Evolutionary conservation across 2,113 vertebrate species (phyloP), one percentile per base, ranked within the genome.

Genomic region (Pitta sordida): DNA sequence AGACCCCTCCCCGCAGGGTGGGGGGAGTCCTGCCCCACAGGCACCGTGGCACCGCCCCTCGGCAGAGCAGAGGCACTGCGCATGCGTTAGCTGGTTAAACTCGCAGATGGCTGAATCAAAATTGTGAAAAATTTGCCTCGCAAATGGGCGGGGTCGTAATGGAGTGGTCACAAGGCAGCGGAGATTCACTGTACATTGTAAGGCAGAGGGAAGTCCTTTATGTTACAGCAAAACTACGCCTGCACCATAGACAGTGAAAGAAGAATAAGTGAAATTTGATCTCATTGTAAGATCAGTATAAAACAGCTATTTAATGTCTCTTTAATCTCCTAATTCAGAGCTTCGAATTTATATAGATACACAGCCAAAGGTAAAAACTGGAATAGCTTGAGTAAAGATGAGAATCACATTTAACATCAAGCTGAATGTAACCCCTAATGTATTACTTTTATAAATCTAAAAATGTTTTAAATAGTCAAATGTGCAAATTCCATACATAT

Each of bases 251-350:
- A 37, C 13, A 83, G 18, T 39, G 13, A 64, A 86, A 70, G 34
- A 88, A 70, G 36, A 83, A 9, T 46, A 79, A 90, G 20, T 49
- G 15, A 83, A 74, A 22, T 59, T n/a, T 88, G 51, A 86, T 91
- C 51, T 83, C 16, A 62, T 10, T 83, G 53, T 19, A 91, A 65
- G 30, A 90, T 83, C 62, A 93, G 58, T 13, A 76, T 63, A 59
- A 90, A 95, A 74, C 21, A 84, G 32, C 29, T 87, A 83, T 46
- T 74, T 85, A 46, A 76, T 49, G 13, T 79, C 60, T 79, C 69
- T 82, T 87, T 91, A 82, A 91, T 94, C 41, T 91, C 17, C 83
- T 21, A 83, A 10, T 67, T 90, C 46, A 95, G 63, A 81, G 58
- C 34, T 79, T 83, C 37, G 80, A 71, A 83, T 81, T 86, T 39